Conservation (phyloP, 2,888 invertebrate genomes). For the Philonicus albiceps region DNA sequence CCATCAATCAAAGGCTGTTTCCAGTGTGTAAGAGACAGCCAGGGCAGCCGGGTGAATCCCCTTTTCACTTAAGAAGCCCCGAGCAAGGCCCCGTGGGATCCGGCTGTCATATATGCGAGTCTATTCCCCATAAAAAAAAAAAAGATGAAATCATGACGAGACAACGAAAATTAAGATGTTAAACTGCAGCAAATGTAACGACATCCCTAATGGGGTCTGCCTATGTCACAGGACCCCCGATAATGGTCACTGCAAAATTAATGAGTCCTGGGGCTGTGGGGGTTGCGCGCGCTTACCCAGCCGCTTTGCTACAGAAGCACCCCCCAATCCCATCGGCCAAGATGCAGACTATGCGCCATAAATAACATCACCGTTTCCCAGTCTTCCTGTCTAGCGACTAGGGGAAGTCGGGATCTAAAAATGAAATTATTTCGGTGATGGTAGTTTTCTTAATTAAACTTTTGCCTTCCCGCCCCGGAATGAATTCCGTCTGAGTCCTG, state of each 20-base stretch:
- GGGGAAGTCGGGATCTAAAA: neutral
- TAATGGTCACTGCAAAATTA: neutral
- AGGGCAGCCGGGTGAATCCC: neutral
- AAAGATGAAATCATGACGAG: conserved; percentile 22
- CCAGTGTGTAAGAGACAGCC: neutral
- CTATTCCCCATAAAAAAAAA: neutral
- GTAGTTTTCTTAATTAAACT: neutral
- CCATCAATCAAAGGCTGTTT: conserved; percentile 15
- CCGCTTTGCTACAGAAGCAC: neutral
- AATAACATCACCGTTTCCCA: neutral
- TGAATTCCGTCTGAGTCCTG: neutral
- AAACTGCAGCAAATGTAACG: neutral
- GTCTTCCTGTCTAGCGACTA: neutral
- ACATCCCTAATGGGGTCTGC: conserved; percentile 18
- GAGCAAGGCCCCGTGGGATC: neutral
- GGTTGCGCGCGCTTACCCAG: neutral
- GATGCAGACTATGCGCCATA: neutral
- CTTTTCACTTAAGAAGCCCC: conserved; percentile 15
- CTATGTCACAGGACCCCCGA: neutral
- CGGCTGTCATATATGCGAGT: neutral
- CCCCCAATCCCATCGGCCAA: neutral
- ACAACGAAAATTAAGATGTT: conserved; percentile 28
- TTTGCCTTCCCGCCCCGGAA: neutral
- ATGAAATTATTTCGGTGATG: neutral
- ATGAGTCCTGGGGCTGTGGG: neutral